phyloP scores from a whole-genome alignment of 2,113 vertebrate species.

The Dipodomys stephensi region DNA sequence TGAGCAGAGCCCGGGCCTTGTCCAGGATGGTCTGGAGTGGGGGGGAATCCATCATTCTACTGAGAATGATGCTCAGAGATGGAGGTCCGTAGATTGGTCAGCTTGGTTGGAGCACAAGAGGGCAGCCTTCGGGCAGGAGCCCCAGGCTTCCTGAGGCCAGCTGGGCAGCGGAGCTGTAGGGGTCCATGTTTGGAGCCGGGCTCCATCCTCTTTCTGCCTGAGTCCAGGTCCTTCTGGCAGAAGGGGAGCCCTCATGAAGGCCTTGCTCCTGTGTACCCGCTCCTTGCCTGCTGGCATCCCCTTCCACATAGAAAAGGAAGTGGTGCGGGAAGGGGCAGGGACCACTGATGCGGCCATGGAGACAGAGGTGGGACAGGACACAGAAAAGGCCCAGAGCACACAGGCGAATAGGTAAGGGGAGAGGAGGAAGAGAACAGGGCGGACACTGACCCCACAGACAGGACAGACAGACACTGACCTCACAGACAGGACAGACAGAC shows the following conservation, averaged over 20 bases:
- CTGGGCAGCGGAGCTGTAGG: neutral
- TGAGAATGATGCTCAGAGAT: accelerated
- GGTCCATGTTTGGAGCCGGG: neutral
- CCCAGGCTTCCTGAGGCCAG: neutral
- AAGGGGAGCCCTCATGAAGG: neutral
- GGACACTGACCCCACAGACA: no score
- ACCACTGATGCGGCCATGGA: no score
- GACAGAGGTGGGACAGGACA: no score
- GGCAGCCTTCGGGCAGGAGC: neutral
- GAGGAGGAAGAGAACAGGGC: no score
- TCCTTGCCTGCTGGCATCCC: neutral
- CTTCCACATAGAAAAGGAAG: neutral
- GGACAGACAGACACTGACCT: no score
- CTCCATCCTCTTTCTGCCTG: neutral
- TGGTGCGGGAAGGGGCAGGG: neutral
- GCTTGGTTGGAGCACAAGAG: no score
- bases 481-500: no score
- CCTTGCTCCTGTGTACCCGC: neutral
- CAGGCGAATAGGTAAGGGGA: no score
- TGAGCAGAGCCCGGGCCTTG: neutral
- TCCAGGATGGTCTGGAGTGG: neutral
- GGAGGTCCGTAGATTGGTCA: neutral
- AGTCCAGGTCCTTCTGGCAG: neutral
- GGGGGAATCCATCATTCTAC: neutral
- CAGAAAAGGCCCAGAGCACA: no score